Evolutionary conservation across 2,797 vertebrate genomes (phyloP).

Genomic region (Melanitta fusca): DNA sequence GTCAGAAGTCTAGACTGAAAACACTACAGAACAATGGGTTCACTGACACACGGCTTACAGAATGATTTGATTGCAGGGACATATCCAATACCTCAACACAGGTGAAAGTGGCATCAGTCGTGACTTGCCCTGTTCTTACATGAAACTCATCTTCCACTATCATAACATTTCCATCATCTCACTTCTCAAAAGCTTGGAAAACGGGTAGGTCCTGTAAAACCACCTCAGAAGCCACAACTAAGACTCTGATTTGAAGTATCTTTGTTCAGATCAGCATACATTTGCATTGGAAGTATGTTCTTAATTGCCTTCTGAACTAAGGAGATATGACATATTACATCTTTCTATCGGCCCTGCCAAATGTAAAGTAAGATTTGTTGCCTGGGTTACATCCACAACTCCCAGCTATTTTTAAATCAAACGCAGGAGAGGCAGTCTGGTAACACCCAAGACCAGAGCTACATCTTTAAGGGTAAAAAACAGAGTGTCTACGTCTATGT

Average conservation of each 20-base stretch:
- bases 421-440: neutral
- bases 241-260: conserved; percentile 34
- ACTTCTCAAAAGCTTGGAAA: conserved; percentile 49
- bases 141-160: conserved; percentile 29
- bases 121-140: conserved; percentile 1
- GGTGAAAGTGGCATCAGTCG: conserved; percentile 22
- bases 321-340: neutral
- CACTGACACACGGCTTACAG: neutral
- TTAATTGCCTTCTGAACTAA: conserved; percentile 24
- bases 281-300: conserved; percentile 28
- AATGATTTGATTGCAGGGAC: neutral
- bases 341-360: neutral
- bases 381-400: neutral
- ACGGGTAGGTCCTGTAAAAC: conserved; percentile 59
- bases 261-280: conserved; percentile 42
- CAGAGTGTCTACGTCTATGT: neutral
- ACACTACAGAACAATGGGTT: neutral
- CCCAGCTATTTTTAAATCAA: neutral
- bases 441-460: neutral
- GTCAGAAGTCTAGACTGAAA: neutral
- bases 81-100: neutral
- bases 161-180: conserved; percentile 16
- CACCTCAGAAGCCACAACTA: conserved; percentile 23
- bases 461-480: neutral
- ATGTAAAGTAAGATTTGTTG: neutral